Evolutionary conservation across 2,888 invertebrate genomes (phyloP).

Genomic region (Pharmacophagus antenor): DNA sequence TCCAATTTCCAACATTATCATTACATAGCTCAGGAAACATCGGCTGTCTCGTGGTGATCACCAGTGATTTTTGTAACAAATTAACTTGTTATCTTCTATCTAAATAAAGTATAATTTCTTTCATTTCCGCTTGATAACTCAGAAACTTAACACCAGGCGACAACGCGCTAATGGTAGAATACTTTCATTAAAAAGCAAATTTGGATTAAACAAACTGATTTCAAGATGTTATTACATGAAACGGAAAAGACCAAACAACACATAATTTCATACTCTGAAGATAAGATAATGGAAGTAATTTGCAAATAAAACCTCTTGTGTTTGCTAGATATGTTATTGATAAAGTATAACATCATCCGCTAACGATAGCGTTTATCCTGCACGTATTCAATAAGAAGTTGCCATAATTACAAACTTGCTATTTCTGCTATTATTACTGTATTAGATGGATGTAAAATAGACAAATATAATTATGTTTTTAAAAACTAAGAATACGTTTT

Average conservation of each 20-base stretch:
- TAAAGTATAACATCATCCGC: constrained; percentile 3
- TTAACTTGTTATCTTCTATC: background rate
- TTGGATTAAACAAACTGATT: background rate
- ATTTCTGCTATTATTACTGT: background rate
- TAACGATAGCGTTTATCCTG: background rate
- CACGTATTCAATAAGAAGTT: background rate
- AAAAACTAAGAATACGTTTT: too few species aligned
- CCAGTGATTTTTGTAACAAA: background rate
- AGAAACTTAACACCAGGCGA: background rate
- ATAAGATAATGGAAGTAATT: constrained; percentile 19
- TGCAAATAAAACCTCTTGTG: constrained; percentile 13
- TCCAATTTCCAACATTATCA: constrained; percentile 9
- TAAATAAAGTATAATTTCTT: background rate
- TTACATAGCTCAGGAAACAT: constrained; percentile 9
- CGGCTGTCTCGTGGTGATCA: background rate
- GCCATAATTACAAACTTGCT: background rate
- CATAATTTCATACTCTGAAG: constrained; percentile 6
- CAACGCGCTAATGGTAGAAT: background rate
- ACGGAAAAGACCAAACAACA: constrained; percentile 12
- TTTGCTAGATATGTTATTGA: constrained; percentile 10
- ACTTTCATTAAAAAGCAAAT: constrained; percentile 1
- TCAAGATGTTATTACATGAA: constrained; percentile 6
- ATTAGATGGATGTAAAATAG: too few species aligned
- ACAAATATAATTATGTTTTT: too few species aligned
- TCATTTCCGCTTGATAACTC: background rate